Evolutionary conservation across 2,113 vertebrate species (phyloP).

Genomic region (Catharus minimus): DNA sequence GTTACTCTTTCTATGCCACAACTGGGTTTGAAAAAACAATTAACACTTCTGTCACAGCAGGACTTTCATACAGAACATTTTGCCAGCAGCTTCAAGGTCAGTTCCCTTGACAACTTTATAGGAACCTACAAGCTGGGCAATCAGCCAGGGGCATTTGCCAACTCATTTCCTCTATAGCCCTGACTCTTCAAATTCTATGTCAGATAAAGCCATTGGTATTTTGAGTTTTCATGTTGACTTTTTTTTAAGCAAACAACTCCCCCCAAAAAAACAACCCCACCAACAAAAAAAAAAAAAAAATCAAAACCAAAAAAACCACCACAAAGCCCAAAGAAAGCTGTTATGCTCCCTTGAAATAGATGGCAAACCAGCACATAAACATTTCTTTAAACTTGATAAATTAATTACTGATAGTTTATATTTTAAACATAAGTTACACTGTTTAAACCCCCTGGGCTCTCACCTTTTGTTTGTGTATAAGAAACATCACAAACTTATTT

Average conservation of each 20-base stretch:
- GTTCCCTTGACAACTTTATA: not conserved
- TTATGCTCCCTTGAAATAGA: not conserved
- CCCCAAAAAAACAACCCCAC: not conserved
- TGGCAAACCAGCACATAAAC: not conserved
- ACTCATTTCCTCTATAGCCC: not conserved
- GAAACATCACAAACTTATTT: not conserved
- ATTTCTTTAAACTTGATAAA: not conserved
- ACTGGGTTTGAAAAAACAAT: not conserved
- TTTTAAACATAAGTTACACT: not conserved
- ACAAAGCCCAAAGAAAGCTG: not conserved
- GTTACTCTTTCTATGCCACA: not conserved
- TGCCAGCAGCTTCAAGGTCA: not conserved
- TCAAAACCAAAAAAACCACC: fast-evolving
- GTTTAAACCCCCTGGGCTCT: not conserved
- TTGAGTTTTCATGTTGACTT: not conserved
- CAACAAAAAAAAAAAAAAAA: too few relatives aligned
- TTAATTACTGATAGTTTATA: not conserved
- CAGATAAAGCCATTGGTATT: not conserved
- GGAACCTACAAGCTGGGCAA: not conserved
- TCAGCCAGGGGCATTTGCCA: not conserved
- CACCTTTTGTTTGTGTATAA: not conserved
- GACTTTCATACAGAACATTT: not conserved
- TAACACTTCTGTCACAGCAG: not conserved
- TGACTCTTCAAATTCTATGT: not conserved
- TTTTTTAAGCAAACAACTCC: not conserved